Base-by-base conservation (phyloP, 2,113 vertebrate genomes). In the Pterocles orientalis region DNA sequence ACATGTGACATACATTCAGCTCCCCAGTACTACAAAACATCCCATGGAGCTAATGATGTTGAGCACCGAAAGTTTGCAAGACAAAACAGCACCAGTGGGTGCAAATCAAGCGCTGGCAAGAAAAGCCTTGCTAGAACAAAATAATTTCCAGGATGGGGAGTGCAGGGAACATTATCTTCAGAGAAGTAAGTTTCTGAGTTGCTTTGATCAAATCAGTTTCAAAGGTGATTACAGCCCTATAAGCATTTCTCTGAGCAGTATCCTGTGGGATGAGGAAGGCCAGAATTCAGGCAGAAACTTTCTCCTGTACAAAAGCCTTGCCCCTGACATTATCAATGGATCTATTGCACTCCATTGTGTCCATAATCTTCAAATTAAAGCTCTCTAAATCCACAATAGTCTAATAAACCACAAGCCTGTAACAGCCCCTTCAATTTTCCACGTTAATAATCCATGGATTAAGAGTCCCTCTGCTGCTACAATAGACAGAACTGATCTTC, bases 371-470 rank as follows among this genome's bases (percentile, higher is more conserved):
- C 94, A 96, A 95, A 96, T 88, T 91, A 96, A 97, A 81, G 45
- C 82, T 96, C 91, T 78, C 94, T 90, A 91, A 96, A 96, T 96
- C 92, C 93, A 92, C 86, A 97, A 77, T 94, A 79, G 95, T 66
- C 79, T 91, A 96, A 94, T 92, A 97, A 96, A 95, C 91, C 94
- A 91, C 94, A 97, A 96, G 88, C 60, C 92, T 94, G 84, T 86
- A 90, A 97, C 96, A 94, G 45, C 87, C 95, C 79, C 73, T 96
- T 93, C 89, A 61, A 82, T 96, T 96, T 91, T 96, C 95, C 95
- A 95, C 47, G 50, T 93, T 93, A 96, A 92, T 95, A 94, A 95
- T 93, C 95, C 79, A 83, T 94, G 82, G 78, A 93, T 92, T 91
- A 95, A 94, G 94, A 95, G 84, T 92, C 93, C 78, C 78, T 97